Evolutionary conservation across 2,113 vertebrate genomes (phyloP).

Genomic region (Amphilophus citrinellus): DNA sequence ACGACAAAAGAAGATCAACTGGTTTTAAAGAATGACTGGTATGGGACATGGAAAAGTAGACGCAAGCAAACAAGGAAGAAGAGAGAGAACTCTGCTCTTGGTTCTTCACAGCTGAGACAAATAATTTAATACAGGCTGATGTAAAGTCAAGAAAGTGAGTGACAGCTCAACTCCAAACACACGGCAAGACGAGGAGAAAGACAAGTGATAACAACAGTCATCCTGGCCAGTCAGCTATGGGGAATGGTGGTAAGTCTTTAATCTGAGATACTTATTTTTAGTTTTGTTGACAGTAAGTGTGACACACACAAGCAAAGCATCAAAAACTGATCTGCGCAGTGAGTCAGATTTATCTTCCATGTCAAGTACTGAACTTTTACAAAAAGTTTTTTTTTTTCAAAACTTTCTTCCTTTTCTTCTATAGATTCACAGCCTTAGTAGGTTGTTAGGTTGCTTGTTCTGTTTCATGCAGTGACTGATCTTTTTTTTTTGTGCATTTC

Average conservation of each 20-base stretch:
- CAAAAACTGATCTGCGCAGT: not conserved
- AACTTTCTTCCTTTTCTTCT: not conserved
- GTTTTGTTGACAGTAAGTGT: not conserved
- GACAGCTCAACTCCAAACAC: not conserved
- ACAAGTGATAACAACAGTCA: not conserved
- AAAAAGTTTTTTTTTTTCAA: not conserved
- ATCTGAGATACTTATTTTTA: slow-evolving; percentile 10
- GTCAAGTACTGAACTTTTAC: not conserved
- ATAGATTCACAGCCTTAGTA: not conserved
- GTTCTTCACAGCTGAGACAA: slow-evolving; percentile 2
- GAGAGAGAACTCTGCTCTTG: not conserved
- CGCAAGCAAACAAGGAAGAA: not conserved
- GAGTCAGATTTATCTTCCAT: not conserved
- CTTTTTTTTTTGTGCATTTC: not conserved
- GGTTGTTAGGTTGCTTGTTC: not conserved
- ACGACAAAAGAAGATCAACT: slow-evolving; percentile 56
- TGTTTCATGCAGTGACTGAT: not conserved
- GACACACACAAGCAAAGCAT: not conserved
- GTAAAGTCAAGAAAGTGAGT: not conserved
- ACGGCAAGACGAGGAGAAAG: slow-evolving; percentile 7
- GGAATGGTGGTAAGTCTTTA: slow-evolving; percentile 63
- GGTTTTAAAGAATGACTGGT: slow-evolving; percentile 69
- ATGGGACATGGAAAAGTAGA: slow-evolving; percentile 59
- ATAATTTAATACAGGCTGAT: not conserved
- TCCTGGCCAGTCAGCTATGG: slow-evolving; percentile 53